Percentiles rank a stretch among this genome's conserved stretches.
These are phyloP conservation scores for Corythoichthys intestinalis DNA, from an alignment of 2,113 vertebrate species.

Conservation along the genomic window DNA sequence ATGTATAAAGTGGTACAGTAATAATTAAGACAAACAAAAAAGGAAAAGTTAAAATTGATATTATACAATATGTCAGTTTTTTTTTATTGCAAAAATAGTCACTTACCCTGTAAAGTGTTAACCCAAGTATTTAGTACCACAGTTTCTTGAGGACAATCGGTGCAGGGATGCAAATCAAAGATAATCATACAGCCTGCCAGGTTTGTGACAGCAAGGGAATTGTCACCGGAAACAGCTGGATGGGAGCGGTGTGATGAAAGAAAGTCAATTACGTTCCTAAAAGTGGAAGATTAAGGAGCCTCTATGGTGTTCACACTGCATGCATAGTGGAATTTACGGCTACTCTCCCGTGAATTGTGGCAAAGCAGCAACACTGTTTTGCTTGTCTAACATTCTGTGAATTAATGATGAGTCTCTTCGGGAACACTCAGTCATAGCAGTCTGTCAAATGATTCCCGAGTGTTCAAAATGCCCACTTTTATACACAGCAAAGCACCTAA, in stretches of 20 bases:
- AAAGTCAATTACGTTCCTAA: constrained; percentile 61
- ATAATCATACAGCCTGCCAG: constrained; percentile 43
- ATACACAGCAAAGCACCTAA: constrained; percentile 13
- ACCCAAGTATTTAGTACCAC: constrained; percentile 17
- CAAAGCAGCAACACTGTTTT: constrained; percentile 15
- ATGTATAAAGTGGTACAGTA: no score
- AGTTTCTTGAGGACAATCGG: constrained; percentile 42
- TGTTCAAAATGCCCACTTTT: constrained; percentile 16
- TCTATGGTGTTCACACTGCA: constrained; percentile 38
- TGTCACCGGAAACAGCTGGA: constrained; percentile 21
- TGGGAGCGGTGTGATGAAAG: constrained; percentile 4
- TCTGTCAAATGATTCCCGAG: constrained; percentile 34
- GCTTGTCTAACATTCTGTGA: constrained; percentile 38
- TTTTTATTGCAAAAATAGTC: no score
- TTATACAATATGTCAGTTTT: no score
- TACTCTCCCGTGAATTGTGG: constrained; percentile 45
- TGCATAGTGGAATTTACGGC: constrained; percentile 40
- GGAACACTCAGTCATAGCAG: constrained; percentile 26
- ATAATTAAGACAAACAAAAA: no score
- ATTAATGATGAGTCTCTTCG: constrained; percentile 43
- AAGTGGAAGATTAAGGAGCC: constrained; percentile 48
- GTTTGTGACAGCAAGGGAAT: constrained; percentile 40
- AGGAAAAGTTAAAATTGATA: no score
- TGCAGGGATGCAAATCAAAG: constrained; percentile 47
- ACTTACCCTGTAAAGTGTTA: neutral